Evolutionary conservation across 2,888 invertebrate species (phyloP).

Genomic region (Drosophila algonquin): DNA sequence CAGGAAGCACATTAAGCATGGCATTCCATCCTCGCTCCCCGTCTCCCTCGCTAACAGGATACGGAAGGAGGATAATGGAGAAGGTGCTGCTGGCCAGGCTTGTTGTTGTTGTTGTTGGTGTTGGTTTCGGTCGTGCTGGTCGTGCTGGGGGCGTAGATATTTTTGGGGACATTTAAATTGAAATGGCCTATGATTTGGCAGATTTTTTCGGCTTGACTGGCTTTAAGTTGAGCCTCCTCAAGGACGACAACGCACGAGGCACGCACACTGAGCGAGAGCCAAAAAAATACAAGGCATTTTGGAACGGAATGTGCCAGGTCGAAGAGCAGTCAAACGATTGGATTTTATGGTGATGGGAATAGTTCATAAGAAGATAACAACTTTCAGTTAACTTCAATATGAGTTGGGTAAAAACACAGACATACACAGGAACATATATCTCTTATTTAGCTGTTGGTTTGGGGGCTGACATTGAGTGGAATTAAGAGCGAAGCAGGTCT

Average conservation of each 20-base stretch:
- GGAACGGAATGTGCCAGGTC: conserved; percentile 35
- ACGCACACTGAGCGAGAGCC: conserved; percentile 17
- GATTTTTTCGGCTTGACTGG: conserved; percentile 39
- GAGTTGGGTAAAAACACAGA: conserved; percentile 27
- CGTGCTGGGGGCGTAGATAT: conserved; percentile 15
- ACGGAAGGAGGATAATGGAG: conserved; percentile 26
- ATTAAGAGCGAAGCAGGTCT: background rate
- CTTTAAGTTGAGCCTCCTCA: conserved; percentile 38
- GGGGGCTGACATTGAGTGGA: background rate
- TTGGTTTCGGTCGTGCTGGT: background rate
- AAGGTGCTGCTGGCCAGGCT: conserved; percentile 19
- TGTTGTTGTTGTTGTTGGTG: background rate
- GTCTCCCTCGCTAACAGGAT: conserved; percentile 1
- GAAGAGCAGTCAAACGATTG: conserved; percentile 40
- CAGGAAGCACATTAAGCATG: conserved; percentile 74
- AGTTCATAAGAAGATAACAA: conserved; percentile 43
- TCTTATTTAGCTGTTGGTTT: background rate
- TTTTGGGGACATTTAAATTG: conserved; percentile 54
- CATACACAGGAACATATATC: background rate
- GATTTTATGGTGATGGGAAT: conserved; percentile 43
- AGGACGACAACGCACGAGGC: conserved; percentile 41
- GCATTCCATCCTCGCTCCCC: conserved; percentile 22
- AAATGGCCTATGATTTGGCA: conserved; percentile 55
- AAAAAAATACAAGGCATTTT: conserved; percentile 2
- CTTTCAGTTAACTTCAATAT: conserved; percentile 26